Evolutionary conservation across 2,797 vertebrate species (phyloP).

Genomic region (Neosilurus hyrtlii): DNA sequence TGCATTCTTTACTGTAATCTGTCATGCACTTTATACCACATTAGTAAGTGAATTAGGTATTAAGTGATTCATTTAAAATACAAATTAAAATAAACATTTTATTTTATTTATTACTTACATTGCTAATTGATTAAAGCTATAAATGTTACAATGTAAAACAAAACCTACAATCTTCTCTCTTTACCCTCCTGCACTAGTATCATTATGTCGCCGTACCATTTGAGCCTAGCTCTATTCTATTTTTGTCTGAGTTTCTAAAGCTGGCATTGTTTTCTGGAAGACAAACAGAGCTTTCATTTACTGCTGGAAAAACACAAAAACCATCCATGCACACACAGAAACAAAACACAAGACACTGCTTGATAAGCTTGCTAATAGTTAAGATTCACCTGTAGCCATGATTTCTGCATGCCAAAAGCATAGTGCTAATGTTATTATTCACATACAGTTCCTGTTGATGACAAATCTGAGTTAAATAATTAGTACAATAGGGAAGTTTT

Average conservation of each 20-base stretch:
- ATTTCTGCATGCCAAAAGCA: not conserved
- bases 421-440: not conserved
- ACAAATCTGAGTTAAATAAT: not conserved
- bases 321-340: not conserved
- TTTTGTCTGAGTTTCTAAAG: not conserved
- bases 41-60: no score
- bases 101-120: not conserved
- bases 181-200: not conserved
- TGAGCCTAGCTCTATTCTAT: not conserved
- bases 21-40: not conserved
- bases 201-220: slow-evolving; percentile 10
- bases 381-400: not conserved
- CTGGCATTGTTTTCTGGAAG: slow-evolving; percentile 21
- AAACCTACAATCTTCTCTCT: not conserved
- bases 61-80: not conserved
- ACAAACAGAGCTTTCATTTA: slow-evolving; percentile 41
- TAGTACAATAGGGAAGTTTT: not conserved
- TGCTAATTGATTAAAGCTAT: not conserved
- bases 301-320: slow-evolving; percentile 5
- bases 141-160: not conserved
- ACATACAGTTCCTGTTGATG: not conserved
- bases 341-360: not conserved
- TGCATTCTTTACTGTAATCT: no score
- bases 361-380: not conserved
- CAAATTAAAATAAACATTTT: not conserved